phyloP scores from a whole-genome alignment of 2,797 vertebrate genomes.

The Hybognathus amarus region DNA sequence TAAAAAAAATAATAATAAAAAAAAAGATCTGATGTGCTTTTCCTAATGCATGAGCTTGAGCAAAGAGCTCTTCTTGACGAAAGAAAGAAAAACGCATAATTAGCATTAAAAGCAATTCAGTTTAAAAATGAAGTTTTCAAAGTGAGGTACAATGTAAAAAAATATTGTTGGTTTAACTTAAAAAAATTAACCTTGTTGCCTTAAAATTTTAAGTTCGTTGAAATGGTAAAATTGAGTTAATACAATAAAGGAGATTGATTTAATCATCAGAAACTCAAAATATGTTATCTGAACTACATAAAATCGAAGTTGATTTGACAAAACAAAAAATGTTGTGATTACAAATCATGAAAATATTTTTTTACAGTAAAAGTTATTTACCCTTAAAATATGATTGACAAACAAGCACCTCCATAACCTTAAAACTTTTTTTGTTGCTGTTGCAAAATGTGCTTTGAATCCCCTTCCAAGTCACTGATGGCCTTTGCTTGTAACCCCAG shows the following conservation, averaged over 20 bases:
- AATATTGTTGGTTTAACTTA: no score
- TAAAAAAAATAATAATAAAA: neutral
- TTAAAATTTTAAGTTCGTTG: no score
- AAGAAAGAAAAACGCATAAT: neutral
- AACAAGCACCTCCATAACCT: neutral
- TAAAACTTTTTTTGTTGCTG: neutral
- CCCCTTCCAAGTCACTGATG: conserved; percentile 9
- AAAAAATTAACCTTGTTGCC: no score
- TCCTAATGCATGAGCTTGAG: neutral
- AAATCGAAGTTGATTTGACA: no score
- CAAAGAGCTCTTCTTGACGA: neutral
- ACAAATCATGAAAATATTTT: no score
- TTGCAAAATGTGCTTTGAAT: conserved; percentile 44
- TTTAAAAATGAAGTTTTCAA: neutral
- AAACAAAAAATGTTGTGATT: no score
- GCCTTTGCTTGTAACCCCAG: conserved; percentile 20
- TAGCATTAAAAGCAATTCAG: neutral
- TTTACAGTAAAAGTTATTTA: no score
- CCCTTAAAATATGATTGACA: neutral
- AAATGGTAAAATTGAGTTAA: no score
- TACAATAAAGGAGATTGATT: no score
- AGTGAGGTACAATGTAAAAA: no score
- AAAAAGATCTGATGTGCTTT: neutral
- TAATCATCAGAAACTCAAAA: no score
- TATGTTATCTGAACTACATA: no score